Percentiles rank a stretch among this genome's conserved stretches.
Evolutionary conservation across 2,113 vertebrate genomes (phyloP).

Genomic region (Girardinichthys multiradiatus): DNA sequence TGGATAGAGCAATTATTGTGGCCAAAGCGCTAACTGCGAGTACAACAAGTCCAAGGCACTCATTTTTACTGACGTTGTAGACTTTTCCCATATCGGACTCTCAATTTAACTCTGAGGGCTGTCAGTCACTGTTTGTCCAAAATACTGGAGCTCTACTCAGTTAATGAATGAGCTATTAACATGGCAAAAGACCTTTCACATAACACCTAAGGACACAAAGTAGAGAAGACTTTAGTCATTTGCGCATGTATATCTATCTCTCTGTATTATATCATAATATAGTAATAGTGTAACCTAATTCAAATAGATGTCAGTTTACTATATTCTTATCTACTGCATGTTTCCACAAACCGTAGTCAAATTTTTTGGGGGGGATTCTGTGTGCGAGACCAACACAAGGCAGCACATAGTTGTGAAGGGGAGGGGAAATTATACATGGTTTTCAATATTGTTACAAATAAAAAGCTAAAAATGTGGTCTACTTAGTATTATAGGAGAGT

Average conservation of each 20-base stretch:
- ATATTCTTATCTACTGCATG: background rate
- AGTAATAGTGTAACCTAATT: too few species aligned
- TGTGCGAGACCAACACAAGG: background rate
- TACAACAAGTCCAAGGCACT: constrained; percentile 78
- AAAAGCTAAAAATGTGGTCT: background rate
- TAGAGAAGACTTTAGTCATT: constrained; percentile 5
- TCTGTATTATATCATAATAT: too few species aligned
- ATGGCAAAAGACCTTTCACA: constrained; percentile 28
- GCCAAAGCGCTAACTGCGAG: constrained; percentile 71
- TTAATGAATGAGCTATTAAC: constrained; percentile 62
- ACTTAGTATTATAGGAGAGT: too few species aligned
- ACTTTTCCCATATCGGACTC: constrained; percentile 85
- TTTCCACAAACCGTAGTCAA: background rate
- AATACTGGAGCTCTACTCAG: constrained; percentile 25
- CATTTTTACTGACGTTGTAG: constrained; percentile 86
- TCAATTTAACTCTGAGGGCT: constrained; percentile 4
- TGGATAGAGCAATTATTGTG: constrained; percentile 86
- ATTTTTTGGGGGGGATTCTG: background rate
- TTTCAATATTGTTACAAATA: background rate
- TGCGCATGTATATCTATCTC: background rate
- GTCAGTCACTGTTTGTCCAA: constrained; percentile 32
- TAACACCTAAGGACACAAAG: constrained; percentile 27
- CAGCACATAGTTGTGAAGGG: too few species aligned
- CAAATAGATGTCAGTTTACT: background rate
- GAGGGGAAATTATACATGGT: too few species aligned